Percentiles rank a stretch among this genome's conserved stretches.
These are phyloP conservation scores for Spodoptera frugiperda DNA, from an alignment of 1,140 invertebrate genomes.

Conservation along the genomic window DNA sequence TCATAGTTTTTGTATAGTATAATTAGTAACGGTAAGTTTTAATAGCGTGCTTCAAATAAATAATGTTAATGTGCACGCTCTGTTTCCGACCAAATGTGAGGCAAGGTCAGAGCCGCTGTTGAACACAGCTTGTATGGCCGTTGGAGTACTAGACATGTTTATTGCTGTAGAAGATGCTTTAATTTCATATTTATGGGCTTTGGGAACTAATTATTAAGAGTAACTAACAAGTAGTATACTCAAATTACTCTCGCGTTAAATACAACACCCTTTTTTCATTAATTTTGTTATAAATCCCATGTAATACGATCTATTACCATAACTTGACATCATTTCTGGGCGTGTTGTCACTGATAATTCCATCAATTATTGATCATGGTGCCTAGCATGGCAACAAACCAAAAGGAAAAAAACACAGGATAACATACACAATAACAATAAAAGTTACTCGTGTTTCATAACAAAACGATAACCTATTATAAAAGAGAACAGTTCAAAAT, in stretches of 20 bases:
- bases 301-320: no score
- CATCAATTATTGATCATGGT: no score
- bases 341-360: no score
- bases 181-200: background rate
- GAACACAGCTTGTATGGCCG: constrained; percentile 10
- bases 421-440: no score
- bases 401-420: background rate
- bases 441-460: no score
- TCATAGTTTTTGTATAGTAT: constrained; percentile 14
- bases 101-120: constrained; percentile 58
- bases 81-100: constrained; percentile 58
- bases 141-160: background rate
- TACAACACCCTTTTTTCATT: no score
- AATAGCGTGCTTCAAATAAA: constrained; percentile 36
- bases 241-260: no score
- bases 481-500: background rate
- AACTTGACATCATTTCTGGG: no score
- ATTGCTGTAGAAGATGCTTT: background rate
- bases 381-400: background rate
- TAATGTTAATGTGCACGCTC: constrained; percentile 62
- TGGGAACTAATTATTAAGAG: no score
- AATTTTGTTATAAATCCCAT: no score
- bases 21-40: constrained; percentile 40
- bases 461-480: no score
- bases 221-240: no score